phyloP scores from a whole-genome alignment of 2,888 invertebrate genomes.

The Himalopsyche tibetana region DNA sequence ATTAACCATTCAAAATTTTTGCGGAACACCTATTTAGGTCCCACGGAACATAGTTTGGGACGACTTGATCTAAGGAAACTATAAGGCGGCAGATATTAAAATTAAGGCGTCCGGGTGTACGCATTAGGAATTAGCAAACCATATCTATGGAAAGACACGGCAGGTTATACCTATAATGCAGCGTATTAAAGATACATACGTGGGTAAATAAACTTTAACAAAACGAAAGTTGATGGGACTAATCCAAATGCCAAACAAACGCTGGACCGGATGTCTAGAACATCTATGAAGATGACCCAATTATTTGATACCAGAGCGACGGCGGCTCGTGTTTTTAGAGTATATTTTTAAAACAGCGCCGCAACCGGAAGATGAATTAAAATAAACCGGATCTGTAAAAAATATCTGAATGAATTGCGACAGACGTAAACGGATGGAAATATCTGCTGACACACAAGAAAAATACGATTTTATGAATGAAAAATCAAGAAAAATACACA shows the following conservation, averaged over 20 bases:
- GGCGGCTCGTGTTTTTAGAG: background rate
- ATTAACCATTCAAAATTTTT: no score
- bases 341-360: background rate
- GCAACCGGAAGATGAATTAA: constrained; percentile 24
- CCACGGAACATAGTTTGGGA: no score
- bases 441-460: background rate
- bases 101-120: no score
- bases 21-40: no score
- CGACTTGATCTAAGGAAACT: no score
- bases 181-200: no score
- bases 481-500: background rate
- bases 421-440: constrained; percentile 4
- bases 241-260: background rate
- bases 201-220: no score
- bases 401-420: constrained; percentile 17
- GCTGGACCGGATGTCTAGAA: background rate
- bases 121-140: no score
- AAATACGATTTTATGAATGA: background rate
- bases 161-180: no score
- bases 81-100: no score
- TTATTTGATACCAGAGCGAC: background rate
- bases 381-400: constrained; percentile 15
- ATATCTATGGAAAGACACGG: no score
- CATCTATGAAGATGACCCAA: background rate
- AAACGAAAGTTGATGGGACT: background rate